These are phyloP conservation scores for Capromys pilorides DNA, from an alignment of 2,797 vertebrate genomes.

Conservation along the genomic window DNA sequence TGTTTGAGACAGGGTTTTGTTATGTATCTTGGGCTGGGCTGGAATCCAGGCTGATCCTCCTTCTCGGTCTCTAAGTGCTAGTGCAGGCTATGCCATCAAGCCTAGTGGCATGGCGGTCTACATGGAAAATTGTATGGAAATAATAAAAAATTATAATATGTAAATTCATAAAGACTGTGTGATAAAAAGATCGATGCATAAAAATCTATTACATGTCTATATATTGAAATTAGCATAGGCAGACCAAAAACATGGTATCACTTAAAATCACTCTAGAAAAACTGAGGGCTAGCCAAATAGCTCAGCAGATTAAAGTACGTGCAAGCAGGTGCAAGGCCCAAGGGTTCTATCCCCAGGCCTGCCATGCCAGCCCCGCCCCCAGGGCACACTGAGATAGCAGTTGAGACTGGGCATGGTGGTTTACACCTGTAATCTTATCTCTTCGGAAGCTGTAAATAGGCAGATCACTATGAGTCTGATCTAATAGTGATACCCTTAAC, in stretches of 20 bases:
- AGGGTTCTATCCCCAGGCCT: no score
- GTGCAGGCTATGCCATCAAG: neutral
- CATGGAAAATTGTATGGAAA: neutral
- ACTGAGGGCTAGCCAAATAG: no score
- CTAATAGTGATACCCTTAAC: no score
- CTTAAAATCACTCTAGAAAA: slow-evolving; percentile 42
- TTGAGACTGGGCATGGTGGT: no score
- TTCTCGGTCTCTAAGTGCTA: neutral
- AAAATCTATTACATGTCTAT: neutral
- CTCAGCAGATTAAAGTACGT: no score
- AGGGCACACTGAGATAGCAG: no score
- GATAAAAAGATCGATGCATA: slow-evolving; percentile 17
- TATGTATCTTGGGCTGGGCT: neutral
- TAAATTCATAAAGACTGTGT: neutral
- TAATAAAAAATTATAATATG: neutral
- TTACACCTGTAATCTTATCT: no score
- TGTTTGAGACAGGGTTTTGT: neutral
- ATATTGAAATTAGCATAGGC: slow-evolving; percentile 40
- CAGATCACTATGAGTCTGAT: no score
- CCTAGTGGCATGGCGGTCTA: neutral
- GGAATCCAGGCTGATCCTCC: neutral
- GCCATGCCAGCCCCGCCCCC: no score
- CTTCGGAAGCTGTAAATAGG: no score
- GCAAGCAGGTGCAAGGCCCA: no score
- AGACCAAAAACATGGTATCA: slow-evolving; percentile 17